These are phyloP conservation scores for Nylanderia fulva DNA, from an alignment of 1,140 invertebrate species.

Conservation along the genomic window DNA sequence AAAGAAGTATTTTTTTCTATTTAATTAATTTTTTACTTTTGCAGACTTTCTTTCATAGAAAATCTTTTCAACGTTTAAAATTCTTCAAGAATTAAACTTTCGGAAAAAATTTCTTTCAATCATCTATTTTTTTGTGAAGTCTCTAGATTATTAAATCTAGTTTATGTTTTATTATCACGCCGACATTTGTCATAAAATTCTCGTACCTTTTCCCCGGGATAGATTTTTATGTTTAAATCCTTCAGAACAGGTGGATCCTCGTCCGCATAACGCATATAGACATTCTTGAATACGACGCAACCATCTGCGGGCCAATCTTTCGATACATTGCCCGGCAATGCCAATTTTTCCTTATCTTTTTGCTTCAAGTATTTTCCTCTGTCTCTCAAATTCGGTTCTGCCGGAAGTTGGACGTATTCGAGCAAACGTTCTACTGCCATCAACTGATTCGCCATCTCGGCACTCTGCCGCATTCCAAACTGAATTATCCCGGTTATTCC, in stretches of 20 bases:
- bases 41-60: neutral
- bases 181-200: neutral
- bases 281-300: conserved; percentile 86
- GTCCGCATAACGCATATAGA: conserved; percentile 87
- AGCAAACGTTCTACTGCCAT: conserved; percentile 93
- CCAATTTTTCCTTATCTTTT: conserved; percentile 79
- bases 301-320: conserved; percentile 91
- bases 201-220: conserved; percentile 84
- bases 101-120: neutral
- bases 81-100: neutral
- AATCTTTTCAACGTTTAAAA: neutral
- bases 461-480: conserved; percentile 90
- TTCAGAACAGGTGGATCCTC: conserved; percentile 87
- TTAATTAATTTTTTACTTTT: neutral
- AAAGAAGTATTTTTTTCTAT: neutral
- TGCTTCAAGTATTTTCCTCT: conserved; percentile 80
- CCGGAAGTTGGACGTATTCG: conserved; percentile 90
- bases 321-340: conserved; percentile 79
- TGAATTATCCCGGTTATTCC: conserved; percentile 89
- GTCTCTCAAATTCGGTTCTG: conserved; percentile 86
- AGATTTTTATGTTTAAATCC: conserved; percentile 86
- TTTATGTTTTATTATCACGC: neutral
- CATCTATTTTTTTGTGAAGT: neutral
- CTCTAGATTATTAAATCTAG: neutral
- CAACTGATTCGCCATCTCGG: conserved; percentile 93